Base-by-base conservation (phyloP, 2,888 invertebrate species). In the Limulus polyphemus region DNA sequence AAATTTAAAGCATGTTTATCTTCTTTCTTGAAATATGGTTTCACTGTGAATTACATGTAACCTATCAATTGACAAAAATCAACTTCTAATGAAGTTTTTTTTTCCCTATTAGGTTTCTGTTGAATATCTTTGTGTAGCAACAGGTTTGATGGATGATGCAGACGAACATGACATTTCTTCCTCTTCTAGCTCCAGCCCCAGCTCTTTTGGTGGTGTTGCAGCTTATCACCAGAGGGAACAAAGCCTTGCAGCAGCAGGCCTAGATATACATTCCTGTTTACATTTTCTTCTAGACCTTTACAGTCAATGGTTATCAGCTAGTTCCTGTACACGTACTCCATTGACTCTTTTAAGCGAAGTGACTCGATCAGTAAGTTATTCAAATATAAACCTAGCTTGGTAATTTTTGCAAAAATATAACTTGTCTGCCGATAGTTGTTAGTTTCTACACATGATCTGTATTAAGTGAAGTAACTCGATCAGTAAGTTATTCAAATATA, bases 231-330 rank as follows among this genome's bases (percentile, higher is more conserved):
- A 69, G 52, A 62, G 72, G 57, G 69, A 71, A 59, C 68, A 61
- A 63, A 73, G 72, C 60, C 70, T 74, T 14, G 54, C 63, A 47
- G 46, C 61, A 57, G 72, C 81, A 66, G 86, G 84, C 12, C 81
- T 97, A 50, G 95, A 97, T 77, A 81, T 94, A 48, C 88, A 89
- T 75, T 97, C 95, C 63, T 97, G 95, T 77, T 78, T 95, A 59
- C 91, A 92, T 74, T 86, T 97, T 73, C 80, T 97, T 16, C 83
- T 93, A 75, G 95, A 97, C 76, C 83, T 95, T 49, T 91, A 90
- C 69, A 83, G 88, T 1, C 90, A 92, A 62, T 84, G 86, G 82
- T 76, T 84, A 65, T 78, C 80, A 58, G 77, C 81, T 12, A 79
- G 80, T 16, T 70, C 73, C 57, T 73, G 67, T 60, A 72, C 73